Conservation (phyloP, 2,113 vertebrate genomes). For the Prochilodus magdalenae region DNA sequence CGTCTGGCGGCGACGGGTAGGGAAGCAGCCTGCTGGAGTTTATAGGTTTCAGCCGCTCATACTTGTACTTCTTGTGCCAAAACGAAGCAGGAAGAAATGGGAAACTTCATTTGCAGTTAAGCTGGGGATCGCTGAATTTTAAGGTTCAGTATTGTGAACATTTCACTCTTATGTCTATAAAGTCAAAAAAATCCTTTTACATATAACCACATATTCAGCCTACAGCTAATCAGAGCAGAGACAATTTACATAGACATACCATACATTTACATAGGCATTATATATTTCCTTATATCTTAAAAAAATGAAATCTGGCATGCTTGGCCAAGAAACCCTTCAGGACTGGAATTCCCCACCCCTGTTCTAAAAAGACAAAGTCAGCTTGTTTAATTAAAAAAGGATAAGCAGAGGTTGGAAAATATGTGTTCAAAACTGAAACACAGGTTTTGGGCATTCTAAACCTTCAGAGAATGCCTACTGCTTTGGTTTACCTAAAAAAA, state of each 20-base stretch:
- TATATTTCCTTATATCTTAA: too few species aligned
- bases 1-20: conserved; percentile 36
- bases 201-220: neutral
- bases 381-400: too few species aligned
- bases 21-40: conserved; percentile 25
- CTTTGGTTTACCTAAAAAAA: too few species aligned
- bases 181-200: too few species aligned
- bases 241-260: neutral
- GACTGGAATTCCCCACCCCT: too few species aligned
- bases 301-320: too few species aligned
- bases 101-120: conserved; percentile 39
- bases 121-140: conserved; percentile 29
- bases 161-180: neutral
- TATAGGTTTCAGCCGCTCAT: conserved; percentile 25
- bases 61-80: conserved; percentile 34
- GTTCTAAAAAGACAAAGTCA: too few species aligned
- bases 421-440: too few species aligned
- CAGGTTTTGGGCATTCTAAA: neutral
- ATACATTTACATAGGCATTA: too few species aligned
- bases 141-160: neutral
- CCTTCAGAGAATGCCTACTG: too few species aligned
- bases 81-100: conserved; percentile 46
- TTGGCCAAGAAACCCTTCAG: too few species aligned
- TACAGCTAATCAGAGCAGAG: neutral
- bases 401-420: too few species aligned